Conservation (phyloP, 2,113 vertebrate genomes). For the Stictonetta naevosa region DNA sequence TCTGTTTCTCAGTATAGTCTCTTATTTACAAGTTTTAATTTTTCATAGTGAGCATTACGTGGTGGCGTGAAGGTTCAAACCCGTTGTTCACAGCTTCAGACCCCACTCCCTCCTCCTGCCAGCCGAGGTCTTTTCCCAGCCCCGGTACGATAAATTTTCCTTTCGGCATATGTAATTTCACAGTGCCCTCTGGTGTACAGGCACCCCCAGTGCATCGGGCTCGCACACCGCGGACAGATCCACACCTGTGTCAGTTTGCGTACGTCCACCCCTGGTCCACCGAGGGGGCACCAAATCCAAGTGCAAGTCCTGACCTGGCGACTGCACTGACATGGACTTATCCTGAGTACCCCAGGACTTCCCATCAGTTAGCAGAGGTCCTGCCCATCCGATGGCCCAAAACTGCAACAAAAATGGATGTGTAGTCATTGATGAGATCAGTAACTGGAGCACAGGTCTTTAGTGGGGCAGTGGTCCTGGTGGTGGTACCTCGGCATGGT, state of each 20-base stretch:
- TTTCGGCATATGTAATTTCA: neutral
- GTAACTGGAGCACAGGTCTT: neutral
- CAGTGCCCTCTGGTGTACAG: slow-evolving; percentile 72
- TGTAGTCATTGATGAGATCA: neutral
- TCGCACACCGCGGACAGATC: fast-evolving
- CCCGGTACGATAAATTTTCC: neutral
- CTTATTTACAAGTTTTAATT: neutral
- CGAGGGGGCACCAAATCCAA: fast-evolving
- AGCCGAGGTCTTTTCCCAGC: neutral
- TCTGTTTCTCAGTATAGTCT: neutral
- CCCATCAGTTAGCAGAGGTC: fast-evolving
- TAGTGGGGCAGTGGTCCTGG: neutral
- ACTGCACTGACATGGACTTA: fast-evolving
- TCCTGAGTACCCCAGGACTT: too few species aligned
- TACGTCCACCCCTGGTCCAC: neutral
- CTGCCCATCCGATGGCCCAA: neutral
- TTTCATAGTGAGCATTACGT: neutral
- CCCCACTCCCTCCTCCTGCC: neutral
- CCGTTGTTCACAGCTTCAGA: neutral
- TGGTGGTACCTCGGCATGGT: fast-evolving
- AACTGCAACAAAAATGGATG: neutral
- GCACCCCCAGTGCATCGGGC: neutral
- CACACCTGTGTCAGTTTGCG: fast-evolving
- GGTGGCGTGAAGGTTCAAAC: neutral
- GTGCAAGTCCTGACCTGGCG: neutral